Evolutionary conservation across 1,140 invertebrate genomes (phyloP).

Genomic region (Probaryconus sp.): DNA sequence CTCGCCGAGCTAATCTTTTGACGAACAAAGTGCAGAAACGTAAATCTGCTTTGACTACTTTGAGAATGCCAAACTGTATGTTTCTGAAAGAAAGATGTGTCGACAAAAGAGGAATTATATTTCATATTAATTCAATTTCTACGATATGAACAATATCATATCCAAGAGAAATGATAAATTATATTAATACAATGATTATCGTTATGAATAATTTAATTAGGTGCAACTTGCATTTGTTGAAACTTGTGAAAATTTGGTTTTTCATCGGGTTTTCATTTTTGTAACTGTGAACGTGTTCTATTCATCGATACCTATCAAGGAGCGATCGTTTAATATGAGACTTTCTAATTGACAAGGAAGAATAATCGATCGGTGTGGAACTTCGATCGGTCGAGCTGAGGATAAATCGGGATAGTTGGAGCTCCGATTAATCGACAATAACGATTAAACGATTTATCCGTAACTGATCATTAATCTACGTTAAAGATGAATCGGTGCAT

Average conservation of each 20-base stretch:
- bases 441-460: background rate
- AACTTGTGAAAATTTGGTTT: too few species aligned
- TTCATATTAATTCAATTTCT: too few species aligned
- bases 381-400: background rate
- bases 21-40: slow-evolving; percentile 27
- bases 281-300: slow-evolving; percentile 1
- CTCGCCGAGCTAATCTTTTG: slow-evolving; percentile 21
- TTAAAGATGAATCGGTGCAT: background rate
- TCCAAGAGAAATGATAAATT: too few species aligned
- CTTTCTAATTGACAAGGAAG: slow-evolving; percentile 6
- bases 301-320: slow-evolving; percentile 8
- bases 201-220: too few species aligned
- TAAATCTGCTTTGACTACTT: slow-evolving; percentile 25
- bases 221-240: too few species aligned
- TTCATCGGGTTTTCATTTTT: too few species aligned
- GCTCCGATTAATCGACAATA: background rate
- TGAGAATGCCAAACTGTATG: slow-evolving; percentile 7
- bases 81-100: slow-evolving; percentile 19
- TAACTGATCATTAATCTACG: too few species aligned
- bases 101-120: slow-evolving; percentile 12
- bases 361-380: slow-evolving; percentile 23
- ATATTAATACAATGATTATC: too few species aligned
- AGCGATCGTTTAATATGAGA: background rate
- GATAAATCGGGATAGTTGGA: background rate
- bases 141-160: too few species aligned